Conservation (phyloP, 2,888 invertebrate genomes). For the Zaprionus lineosus region DNA sequence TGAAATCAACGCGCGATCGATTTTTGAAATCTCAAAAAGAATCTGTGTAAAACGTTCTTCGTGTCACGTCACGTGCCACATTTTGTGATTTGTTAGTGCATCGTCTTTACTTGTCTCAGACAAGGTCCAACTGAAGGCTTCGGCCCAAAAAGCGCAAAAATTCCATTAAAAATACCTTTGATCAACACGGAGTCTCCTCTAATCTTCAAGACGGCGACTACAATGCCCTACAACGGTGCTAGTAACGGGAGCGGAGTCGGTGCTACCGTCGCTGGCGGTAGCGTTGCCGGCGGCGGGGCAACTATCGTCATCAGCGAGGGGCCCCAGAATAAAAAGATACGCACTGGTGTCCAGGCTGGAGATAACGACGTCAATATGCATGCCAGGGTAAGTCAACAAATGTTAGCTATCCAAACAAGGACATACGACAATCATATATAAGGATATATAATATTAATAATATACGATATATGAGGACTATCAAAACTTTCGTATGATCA, state of each 20-base stretch:
- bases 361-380: slow-evolving; percentile 81
- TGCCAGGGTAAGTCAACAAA: slow-evolving; percentile 82
- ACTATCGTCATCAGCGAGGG: slow-evolving; percentile 80
- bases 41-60: slow-evolving; percentile 21
- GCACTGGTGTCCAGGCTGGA: slow-evolving; percentile 81
- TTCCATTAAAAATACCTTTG: slow-evolving; percentile 77
- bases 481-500: too few relatives aligned
- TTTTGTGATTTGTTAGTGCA: background rate
- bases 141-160: slow-evolving; percentile 73
- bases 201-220: slow-evolving; percentile 77
- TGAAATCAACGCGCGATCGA: too few relatives aligned
- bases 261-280: slow-evolving; percentile 69
- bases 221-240: slow-evolving; percentile 82
- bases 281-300: slow-evolving; percentile 80
- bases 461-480: too few relatives aligned
- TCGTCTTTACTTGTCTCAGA: background rate
- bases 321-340: slow-evolving; percentile 83
- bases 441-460: too few relatives aligned
- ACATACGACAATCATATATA: too few relatives aligned
- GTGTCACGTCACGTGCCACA: slow-evolving; percentile 6
- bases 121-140: slow-evolving; percentile 36
- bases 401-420: too few relatives aligned
- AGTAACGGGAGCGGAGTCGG: slow-evolving; percentile 79
- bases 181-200: slow-evolving; percentile 71
- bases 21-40: too few relatives aligned